A percentile compares a stretch with the other conserved stretches of the same genome.
phyloP scores from a whole-genome alignment of 2,888 invertebrate genomes.

The Drosophila ustulata region DNA sequence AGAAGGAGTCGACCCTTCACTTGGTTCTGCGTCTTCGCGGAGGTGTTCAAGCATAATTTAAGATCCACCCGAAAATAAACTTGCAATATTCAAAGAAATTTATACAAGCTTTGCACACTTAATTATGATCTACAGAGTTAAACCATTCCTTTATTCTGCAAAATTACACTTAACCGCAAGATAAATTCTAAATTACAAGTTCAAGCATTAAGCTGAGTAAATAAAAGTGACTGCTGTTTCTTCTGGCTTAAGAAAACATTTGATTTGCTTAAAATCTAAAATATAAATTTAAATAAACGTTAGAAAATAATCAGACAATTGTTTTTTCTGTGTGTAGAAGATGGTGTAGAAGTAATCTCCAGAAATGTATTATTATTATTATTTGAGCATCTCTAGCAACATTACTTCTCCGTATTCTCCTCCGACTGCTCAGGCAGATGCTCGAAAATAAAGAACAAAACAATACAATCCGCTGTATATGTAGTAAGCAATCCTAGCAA shows the following conservation, averaged over 20 bases:
- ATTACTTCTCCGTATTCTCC: no score
- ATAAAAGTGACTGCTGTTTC: constrained; percentile 33
- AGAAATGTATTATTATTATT: no score
- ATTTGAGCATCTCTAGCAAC: no score
- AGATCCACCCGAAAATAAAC: constrained; percentile 18
- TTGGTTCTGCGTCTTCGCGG: constrained; percentile 85
- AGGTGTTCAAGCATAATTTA: constrained; percentile 85
- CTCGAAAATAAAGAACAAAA: no score
- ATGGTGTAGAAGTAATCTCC: no score
- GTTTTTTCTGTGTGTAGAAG: no score
- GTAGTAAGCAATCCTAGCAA: no score
- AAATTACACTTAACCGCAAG: constrained; percentile 27
- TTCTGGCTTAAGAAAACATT: constrained; percentile 42
- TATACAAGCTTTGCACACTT: constrained; percentile 20
- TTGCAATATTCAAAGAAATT: constrained; percentile 12
- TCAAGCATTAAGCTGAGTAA: constrained; percentile 33
- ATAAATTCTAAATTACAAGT: constrained; percentile 55
- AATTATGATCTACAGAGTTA: constrained; percentile 43
- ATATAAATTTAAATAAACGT: constrained; percentile 36
- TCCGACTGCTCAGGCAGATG: no score
- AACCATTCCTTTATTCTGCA: constrained; percentile 38
- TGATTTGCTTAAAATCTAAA: constrained; percentile 51
- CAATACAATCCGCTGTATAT: no score
- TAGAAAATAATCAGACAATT: neutral
- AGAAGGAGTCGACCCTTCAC: constrained; percentile 27